Percentiles rank a stretch among this genome's conserved stretches.
phyloP scores from a whole-genome alignment of 2,113 vertebrate species.

The Desmodus rotundus region DNA sequence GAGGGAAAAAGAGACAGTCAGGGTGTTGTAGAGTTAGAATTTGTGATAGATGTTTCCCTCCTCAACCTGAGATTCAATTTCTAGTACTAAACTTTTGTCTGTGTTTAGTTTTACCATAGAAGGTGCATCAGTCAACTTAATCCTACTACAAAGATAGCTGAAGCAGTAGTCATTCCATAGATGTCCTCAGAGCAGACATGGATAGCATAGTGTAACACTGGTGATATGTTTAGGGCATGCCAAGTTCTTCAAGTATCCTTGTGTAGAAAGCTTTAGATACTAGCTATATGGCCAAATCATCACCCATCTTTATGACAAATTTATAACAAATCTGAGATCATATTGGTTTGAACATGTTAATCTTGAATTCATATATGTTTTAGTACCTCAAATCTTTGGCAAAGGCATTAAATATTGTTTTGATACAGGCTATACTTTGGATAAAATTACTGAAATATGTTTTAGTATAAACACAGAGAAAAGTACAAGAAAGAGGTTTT shows the following conservation, averaged over 20 bases:
- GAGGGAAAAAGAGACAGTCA: not conserved
- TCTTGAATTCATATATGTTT: not conserved
- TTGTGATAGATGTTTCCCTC: not conserved
- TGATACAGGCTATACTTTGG: not conserved
- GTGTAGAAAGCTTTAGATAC: not conserved
- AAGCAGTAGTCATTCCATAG: not conserved
- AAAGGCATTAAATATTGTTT: not conserved
- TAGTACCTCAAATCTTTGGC: not conserved
- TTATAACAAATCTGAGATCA: not conserved
- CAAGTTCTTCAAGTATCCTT: not conserved
- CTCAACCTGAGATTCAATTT: not conserved
- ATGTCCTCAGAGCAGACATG: not conserved
- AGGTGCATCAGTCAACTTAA: not conserved
- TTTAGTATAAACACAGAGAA: conserved; percentile 30
- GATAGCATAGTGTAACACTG: not conserved
- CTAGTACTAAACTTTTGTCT: not conserved
- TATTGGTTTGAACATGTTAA: conserved; percentile 4
- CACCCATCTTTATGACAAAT: not conserved
- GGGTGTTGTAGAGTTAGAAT: not conserved
- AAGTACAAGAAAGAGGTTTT: not conserved
- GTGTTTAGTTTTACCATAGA: not conserved
- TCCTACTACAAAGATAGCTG: not conserved
- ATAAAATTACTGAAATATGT: not conserved
- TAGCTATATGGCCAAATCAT: not conserved
- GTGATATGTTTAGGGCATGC: not conserved